These are phyloP conservation scores for Malacoctenus gilli DNA, from an alignment of 2,797 vertebrate species.

Conservation along the genomic window DNA sequence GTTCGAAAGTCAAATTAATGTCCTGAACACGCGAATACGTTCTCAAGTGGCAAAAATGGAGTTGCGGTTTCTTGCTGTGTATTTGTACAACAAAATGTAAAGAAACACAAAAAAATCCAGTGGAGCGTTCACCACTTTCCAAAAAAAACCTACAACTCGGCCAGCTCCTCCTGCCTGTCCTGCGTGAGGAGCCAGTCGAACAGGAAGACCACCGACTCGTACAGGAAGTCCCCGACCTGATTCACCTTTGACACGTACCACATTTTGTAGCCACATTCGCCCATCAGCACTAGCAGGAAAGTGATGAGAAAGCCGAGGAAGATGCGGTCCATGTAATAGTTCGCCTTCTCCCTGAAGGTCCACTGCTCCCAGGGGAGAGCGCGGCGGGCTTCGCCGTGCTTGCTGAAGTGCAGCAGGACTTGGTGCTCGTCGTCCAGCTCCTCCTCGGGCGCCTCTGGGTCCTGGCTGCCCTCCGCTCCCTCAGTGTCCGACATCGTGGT, in stretches of 20 bases:
- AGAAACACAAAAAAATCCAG: not conserved
- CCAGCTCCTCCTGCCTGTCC: slow-evolving; percentile 69
- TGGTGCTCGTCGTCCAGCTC: slow-evolving; percentile 48
- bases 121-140: no score
- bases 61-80: not conserved
- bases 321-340: slow-evolving; percentile 73
- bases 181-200: slow-evolving; percentile 70
- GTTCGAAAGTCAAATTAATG: slow-evolving; percentile 6
- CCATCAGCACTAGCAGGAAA: slow-evolving; percentile 59
- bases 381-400: slow-evolving; percentile 55
- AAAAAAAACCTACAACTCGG: slow-evolving; percentile 72
- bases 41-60: not conserved
- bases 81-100: slow-evolving; percentile 14
- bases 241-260: slow-evolving; percentile 74
- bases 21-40: slow-evolving; percentile 4
- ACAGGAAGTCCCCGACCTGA: slow-evolving; percentile 59
- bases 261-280: slow-evolving; percentile 73
- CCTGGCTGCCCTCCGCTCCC: slow-evolving; percentile 27
- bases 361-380: slow-evolving; percentile 77
- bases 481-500: slow-evolving; percentile 66
- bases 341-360: slow-evolving; percentile 75
- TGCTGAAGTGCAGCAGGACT: slow-evolving; percentile 62
- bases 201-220: slow-evolving; percentile 50
- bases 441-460: slow-evolving; percentile 60
- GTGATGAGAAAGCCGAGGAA: slow-evolving; percentile 71